Base-by-base conservation (phyloP, 2,797 vertebrate species). In the Pantherophis alleghaniensis region DNA sequence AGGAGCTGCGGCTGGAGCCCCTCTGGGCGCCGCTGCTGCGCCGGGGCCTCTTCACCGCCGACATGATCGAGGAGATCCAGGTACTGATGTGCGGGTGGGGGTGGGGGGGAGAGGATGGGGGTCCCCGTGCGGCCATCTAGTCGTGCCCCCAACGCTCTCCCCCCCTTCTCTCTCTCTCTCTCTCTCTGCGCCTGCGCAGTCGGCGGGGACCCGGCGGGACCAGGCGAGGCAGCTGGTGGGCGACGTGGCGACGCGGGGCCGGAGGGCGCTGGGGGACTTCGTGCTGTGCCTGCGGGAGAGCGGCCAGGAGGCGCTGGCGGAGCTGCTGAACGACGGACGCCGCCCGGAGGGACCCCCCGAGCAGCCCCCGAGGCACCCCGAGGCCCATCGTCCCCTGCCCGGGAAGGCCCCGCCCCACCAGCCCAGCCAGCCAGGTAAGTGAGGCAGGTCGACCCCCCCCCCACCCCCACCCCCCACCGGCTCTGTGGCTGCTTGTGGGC, bases 41-140 rank as follows among this genome's bases (percentile, higher is more conserved):
- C 69, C 98, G 97, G 0, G 98, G 97, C 1, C 93, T 99, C 88
- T 99, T 99, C 96, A 98, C 97, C 13, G 96, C 97, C 0, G 97
- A 98, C 95, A 99, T 99, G 98, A 96, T 99, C 69, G 98, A 99
- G 94, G 98, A 99, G 95, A 98, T 99, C 94, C 97, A 98, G 98
- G 99, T 99, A 89, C 7, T 37, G 0, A 7, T 18, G 53, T 16
- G 51, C 22, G 22, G 79, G 18, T 2, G 60, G 47, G 16, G 18
- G 5, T 7, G 22, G 0, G 0, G 4, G 4, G 86, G 13, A 12
- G 47, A 47, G 47, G 47, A 7, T 4, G 42, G 4, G 42, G 7
- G 5, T 5, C 2, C 2, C n/a, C 32, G 6, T 18, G 66, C 7
- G 32, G 66, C n/a, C 66, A 74, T 74, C n/a, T 9, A 69, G 14